Conservation (phyloP, 2,113 vertebrate genomes). For the Ancistrus triradiatus region DNA sequence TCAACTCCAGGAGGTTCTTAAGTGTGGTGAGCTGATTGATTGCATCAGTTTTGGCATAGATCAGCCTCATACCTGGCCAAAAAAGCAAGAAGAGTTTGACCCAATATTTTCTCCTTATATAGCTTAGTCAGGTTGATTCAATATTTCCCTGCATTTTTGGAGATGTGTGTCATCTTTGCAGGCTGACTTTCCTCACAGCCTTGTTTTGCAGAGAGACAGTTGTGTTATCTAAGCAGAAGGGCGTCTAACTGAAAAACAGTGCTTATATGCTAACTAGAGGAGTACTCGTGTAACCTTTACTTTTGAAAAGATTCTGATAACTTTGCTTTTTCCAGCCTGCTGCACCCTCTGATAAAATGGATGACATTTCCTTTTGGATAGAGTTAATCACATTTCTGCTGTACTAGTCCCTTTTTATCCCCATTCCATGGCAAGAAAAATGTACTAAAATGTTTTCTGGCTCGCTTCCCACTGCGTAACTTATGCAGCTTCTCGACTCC, state of each 20-base stretch:
- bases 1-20: background rate
- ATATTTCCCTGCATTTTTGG: background rate
- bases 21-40: background rate
- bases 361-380: background rate
- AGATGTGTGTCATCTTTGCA: background rate
- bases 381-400: slow-evolving; percentile 3
- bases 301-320: no score
- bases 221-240: no score
- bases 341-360: background rate
- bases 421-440: background rate
- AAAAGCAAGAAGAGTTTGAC: background rate
- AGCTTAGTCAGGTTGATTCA: background rate
- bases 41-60: background rate
- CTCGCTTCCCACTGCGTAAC: background rate
- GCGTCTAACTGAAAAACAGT: no score
- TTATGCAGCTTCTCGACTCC: background rate
- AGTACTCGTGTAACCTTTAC: no score
- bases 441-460: background rate
- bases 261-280: no score
- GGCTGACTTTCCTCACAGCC: background rate
- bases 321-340: background rate
- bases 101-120: background rate
- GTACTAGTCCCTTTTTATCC: background rate
- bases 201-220: no score
- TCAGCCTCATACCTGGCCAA: background rate